Conservation (phyloP, 2,888 invertebrate species). For the Patella depressa region DNA sequence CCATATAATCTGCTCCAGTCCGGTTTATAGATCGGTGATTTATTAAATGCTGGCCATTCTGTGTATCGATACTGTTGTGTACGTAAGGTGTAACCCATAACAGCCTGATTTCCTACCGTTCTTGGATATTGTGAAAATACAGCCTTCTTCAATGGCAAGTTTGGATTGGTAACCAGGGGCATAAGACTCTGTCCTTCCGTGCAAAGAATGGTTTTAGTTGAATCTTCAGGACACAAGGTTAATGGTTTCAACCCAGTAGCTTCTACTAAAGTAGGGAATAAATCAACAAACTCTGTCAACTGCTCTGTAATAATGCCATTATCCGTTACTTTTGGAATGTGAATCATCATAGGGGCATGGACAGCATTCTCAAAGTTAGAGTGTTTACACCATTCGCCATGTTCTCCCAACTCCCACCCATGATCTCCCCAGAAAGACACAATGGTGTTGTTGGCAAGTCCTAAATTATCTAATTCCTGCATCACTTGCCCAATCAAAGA, state of each 20-base stretch:
- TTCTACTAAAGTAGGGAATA: no score
- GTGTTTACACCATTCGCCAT: slow-evolving; percentile 47
- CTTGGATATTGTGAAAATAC: slow-evolving; percentile 46
- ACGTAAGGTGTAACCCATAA: slow-evolving; percentile 51
- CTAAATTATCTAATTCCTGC: slow-evolving; percentile 31
- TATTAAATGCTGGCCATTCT: slow-evolving; percentile 25
- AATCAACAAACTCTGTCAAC: slow-evolving; percentile 8
- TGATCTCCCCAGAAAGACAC: slow-evolving; percentile 36
- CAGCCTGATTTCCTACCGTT: slow-evolving; percentile 6
- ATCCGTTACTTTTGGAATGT: slow-evolving; percentile 47
- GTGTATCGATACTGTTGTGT: slow-evolving; percentile 28
- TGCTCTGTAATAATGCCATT: slow-evolving; percentile 38
- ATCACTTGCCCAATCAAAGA: slow-evolving; percentile 37
- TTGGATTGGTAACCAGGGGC: slow-evolving; percentile 34
- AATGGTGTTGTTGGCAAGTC: no score
- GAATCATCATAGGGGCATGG: slow-evolving; percentile 50
- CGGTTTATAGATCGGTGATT: slow-evolving; percentile 77
- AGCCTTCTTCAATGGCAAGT: slow-evolving; percentile 27
- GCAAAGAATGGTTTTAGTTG: slow-evolving; percentile 11
- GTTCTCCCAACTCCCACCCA: slow-evolving; percentile 51
- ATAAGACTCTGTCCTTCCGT: slow-evolving; percentile 45
- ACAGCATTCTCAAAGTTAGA: slow-evolving; percentile 25
- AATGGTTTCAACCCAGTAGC: no score
- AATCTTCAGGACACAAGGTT: no score
- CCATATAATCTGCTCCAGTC: slow-evolving; percentile 83